phyloP scores from a whole-genome alignment of 2,888 invertebrate genomes.

The Steinernema scapterisci region DNA sequence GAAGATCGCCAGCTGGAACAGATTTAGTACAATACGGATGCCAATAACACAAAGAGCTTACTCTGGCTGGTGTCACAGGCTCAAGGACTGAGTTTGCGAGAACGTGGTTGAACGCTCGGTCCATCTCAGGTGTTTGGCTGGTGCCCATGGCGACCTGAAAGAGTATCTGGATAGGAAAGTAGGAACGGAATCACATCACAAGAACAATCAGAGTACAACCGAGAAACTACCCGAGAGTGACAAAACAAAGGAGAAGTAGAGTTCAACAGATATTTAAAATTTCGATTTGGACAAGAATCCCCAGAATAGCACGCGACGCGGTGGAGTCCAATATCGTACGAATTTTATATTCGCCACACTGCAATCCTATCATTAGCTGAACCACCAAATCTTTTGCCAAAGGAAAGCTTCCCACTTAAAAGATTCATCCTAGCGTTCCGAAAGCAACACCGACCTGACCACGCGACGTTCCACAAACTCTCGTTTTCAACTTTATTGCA shows the following conservation, averaged over 20 bases:
- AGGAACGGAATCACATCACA: too few species aligned
- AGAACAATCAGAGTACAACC: too few species aligned
- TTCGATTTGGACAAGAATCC: too few species aligned
- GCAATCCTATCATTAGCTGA: neutral
- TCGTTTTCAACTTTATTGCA: neutral
- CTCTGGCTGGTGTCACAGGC: neutral
- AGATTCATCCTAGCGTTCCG: too few species aligned
- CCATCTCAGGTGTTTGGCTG: conserved; percentile 1
- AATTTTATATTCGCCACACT: neutral
- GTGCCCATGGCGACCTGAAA: neutral
- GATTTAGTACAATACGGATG: neutral
- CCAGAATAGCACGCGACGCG: too few species aligned
- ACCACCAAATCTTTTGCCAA: too few species aligned
- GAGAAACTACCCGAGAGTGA: too few species aligned
- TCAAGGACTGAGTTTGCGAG: conserved; percentile 20
- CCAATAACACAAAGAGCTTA: neutral
- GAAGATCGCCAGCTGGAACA: neutral
- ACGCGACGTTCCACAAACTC: neutral
- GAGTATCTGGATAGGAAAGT: neutral
- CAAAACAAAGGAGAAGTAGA: too few species aligned
- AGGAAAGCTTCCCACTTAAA: too few species aligned
- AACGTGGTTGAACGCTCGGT: conserved; percentile 18
- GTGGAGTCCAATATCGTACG: too few species aligned
- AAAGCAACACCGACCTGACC: too few species aligned
- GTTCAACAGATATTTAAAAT: too few species aligned